phyloP scores from a whole-genome alignment of 2,888 invertebrate genomes.

The Stenodema calcarata region DNA sequence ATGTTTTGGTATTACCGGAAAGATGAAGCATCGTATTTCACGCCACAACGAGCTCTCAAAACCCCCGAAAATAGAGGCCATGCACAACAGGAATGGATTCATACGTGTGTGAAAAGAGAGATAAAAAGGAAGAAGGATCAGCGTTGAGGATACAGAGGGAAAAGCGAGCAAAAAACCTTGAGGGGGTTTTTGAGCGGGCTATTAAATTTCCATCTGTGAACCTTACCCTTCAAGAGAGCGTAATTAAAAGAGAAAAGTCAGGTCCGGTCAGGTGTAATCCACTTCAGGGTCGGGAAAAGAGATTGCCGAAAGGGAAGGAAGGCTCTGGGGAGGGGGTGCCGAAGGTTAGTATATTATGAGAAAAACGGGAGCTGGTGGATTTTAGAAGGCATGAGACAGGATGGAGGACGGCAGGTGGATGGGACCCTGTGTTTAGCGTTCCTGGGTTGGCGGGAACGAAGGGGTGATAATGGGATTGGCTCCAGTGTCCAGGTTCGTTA shows the following conservation, averaged over 20 bases:
- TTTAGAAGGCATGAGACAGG: neutral
- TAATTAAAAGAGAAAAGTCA: slow-evolving; percentile 51
- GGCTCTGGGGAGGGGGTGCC: neutral
- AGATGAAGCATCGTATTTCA: neutral
- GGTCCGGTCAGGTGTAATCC: slow-evolving; percentile 48
- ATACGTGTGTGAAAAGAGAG: slow-evolving; percentile 18
- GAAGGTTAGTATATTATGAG: neutral
- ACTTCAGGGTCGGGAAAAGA: slow-evolving; percentile 23
- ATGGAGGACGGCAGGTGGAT: neutral
- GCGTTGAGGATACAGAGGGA: neutral
- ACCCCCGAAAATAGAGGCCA: neutral
- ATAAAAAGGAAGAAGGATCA: neutral
- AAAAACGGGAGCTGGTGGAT: neutral
- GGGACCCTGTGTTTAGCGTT: neutral
- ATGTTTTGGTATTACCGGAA: too few species aligned
- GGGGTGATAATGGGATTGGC: slow-evolving; percentile 48
- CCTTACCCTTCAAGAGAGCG: slow-evolving; percentile 26
- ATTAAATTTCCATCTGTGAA: slow-evolving; percentile 51
- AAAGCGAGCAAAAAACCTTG: neutral
- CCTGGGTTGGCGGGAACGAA: neutral
- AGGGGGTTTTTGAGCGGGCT: slow-evolving; percentile 5
- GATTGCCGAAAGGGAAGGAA: neutral
- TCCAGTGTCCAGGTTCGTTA: slow-evolving; percentile 46
- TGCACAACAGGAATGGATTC: neutral
- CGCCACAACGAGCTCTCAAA: neutral